A percentile compares a stretch with the other conserved stretches of the same genome.
Evolutionary conservation across 2,888 invertebrate species (phyloP).

Genomic region (Congeria kusceri): DNA sequence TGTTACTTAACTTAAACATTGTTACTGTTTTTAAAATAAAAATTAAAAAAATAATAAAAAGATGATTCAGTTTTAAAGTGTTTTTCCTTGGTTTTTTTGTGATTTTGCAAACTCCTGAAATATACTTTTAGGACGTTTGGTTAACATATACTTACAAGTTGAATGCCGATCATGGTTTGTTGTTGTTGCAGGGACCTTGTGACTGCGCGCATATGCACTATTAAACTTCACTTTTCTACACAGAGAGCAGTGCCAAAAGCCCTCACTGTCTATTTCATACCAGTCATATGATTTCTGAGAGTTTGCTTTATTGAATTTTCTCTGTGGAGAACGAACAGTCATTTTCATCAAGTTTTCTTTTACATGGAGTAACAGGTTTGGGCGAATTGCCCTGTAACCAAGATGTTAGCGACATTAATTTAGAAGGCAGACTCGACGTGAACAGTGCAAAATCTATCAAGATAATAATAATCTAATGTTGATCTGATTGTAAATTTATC

Average conservation of each 20-base stretch:
- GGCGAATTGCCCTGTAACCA: slow-evolving; percentile 19
- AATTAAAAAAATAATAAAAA: too few species aligned
- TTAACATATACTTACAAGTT: slow-evolving; percentile 15
- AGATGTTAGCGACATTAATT: slow-evolving; percentile 11
- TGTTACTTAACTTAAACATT: too few species aligned
- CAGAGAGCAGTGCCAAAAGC: slow-evolving; percentile 29
- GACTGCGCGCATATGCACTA: slow-evolving; percentile 20
- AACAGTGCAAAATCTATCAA: too few species aligned
- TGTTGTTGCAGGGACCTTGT: slow-evolving; percentile 34
- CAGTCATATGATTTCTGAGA: slow-evolving; percentile 26
- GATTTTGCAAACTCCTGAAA: too few species aligned
- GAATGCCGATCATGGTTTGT: slow-evolving; percentile 36
- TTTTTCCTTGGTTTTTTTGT: too few species aligned
- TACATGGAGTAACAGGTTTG: slow-evolving; percentile 14
- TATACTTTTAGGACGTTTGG: too few species aligned
- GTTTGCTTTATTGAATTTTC: slow-evolving; percentile 20
- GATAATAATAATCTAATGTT: too few species aligned
- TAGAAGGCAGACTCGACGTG: too few species aligned
- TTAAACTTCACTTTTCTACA: slow-evolving; percentile 26
- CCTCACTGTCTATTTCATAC: slow-evolving; percentile 20
- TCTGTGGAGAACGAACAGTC: neutral
- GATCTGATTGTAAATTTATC: too few species aligned
- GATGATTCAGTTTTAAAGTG: too few species aligned
- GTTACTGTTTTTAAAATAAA: too few species aligned
- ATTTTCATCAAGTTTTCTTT: slow-evolving; percentile 12